phyloP scores from a whole-genome alignment of 2,888 invertebrate genomes.

The Eretmocerus hayati region DNA sequence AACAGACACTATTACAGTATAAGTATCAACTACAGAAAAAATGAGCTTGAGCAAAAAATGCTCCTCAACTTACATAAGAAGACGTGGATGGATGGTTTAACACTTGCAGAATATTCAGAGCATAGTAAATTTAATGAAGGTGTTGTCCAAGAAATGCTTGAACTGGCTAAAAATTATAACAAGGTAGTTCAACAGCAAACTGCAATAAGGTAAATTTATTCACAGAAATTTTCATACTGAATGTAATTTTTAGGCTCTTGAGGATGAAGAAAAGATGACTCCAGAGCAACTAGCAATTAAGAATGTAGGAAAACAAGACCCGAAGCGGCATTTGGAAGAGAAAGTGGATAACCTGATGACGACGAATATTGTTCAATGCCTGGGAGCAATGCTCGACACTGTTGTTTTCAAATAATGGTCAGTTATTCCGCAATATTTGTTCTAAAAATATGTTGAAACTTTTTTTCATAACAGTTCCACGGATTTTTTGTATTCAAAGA shows the following conservation, averaged over 20 bases:
- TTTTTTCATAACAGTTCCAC: slow-evolving; percentile 26
- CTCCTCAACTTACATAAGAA: slow-evolving; percentile 96
- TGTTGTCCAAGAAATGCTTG: slow-evolving; percentile 93
- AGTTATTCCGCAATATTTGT: slow-evolving; percentile 14
- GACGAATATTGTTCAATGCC: slow-evolving; percentile 93
- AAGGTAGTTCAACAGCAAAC: slow-evolving; percentile 54
- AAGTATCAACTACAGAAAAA: slow-evolving; percentile 98
- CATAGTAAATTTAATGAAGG: slow-evolving; percentile 91
- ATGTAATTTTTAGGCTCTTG: slow-evolving; percentile 61
- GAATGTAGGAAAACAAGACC: slow-evolving; percentile 98
- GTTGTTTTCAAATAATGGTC: slow-evolving; percentile 74
- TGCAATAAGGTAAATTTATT: neutral
- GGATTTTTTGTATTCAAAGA: slow-evolving; percentile 20
- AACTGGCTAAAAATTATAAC: slow-evolving; percentile 94
- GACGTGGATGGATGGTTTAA: slow-evolving; percentile 96
- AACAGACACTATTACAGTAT: slow-evolving; percentile 99
- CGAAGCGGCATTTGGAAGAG: slow-evolving; percentile 98
- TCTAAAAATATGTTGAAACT: slow-evolving; percentile 27
- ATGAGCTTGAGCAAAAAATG: slow-evolving; percentile 99
- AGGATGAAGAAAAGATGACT: slow-evolving; percentile 99
- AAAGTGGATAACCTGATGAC: slow-evolving; percentile 96
- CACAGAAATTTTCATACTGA: slow-evolving; percentile 1
- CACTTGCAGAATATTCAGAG: slow-evolving; percentile 82
- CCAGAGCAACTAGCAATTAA: slow-evolving; percentile 98
- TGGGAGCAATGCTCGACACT: slow-evolving; percentile 94